phyloP scores from a whole-genome alignment of 2,888 invertebrate species.

The Spatulosminthurus flaviceps region DNA sequence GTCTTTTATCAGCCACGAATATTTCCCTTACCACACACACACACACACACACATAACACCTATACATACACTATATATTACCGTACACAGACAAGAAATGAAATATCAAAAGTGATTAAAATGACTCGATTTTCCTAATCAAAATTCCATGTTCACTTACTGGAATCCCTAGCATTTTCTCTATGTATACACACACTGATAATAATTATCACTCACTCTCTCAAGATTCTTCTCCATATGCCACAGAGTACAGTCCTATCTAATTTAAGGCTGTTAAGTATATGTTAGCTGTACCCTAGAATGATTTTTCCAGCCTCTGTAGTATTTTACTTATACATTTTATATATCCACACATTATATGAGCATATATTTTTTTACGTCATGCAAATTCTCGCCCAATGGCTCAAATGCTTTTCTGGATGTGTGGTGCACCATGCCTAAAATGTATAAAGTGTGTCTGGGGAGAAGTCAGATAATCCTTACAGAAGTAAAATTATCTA shows the following conservation, averaged over 20 bases:
- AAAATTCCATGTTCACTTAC: too few relatives aligned
- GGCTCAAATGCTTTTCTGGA: not conserved
- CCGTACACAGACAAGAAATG: not conserved
- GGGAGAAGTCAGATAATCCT: slow-evolving; percentile 24
- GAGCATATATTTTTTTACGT: not conserved
- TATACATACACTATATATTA: not conserved
- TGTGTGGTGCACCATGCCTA: not conserved
- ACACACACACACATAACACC: too few relatives aligned
- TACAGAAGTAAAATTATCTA: slow-evolving; percentile 16
- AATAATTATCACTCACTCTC: too few relatives aligned
- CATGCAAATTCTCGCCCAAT: slow-evolving; percentile 20
- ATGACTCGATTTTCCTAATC: not conserved
- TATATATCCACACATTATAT: too few relatives aligned
- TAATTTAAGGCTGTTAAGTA: too few relatives aligned
- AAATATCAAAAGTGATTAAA: not conserved
- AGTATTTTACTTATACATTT: too few relatives aligned
- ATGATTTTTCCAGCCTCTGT: too few relatives aligned
- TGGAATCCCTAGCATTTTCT: too few relatives aligned
- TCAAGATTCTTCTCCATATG: too few relatives aligned
- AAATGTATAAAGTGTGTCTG: not conserved
- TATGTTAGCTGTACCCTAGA: too few relatives aligned
- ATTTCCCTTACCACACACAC: not conserved
- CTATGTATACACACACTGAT: too few relatives aligned
- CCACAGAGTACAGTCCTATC: not conserved
- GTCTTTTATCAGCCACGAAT: too few relatives aligned